These are phyloP conservation scores for Parnassius glacialis DNA, from an alignment of 2,888 invertebrate species.

Conservation along the genomic window DNA sequence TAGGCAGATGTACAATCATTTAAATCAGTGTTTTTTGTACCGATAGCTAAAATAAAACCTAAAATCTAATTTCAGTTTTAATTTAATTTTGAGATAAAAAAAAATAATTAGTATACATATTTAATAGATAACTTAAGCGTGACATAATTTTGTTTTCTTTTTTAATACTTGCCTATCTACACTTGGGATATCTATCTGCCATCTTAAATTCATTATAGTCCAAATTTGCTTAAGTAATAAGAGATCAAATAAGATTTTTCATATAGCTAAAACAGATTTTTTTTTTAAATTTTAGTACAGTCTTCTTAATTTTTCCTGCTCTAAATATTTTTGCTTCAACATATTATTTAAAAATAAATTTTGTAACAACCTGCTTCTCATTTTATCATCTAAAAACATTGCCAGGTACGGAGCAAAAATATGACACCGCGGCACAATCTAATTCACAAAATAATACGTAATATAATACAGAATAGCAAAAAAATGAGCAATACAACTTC, in stretches of 20 bases:
- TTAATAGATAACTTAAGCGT: neutral
- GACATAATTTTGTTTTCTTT: too few species aligned
- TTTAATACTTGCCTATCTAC: too few species aligned
- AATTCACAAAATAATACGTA: constrained; percentile 80
- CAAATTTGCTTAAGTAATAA: too few species aligned
- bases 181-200: too few species aligned
- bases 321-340: neutral
- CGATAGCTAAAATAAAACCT: constrained; percentile 53
- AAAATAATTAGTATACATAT: neutral
- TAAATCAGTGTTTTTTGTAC: constrained; percentile 89
- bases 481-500: constrained; percentile 70
- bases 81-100: too few species aligned
- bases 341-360: constrained; percentile 4
- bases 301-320: too few species aligned
- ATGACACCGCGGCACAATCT: constrained; percentile 75
- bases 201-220: too few species aligned
- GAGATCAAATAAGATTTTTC: too few species aligned
- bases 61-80: neutral
- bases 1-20: constrained; percentile 94
- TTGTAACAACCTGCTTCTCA: constrained; percentile 55
- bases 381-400: constrained; percentile 52
- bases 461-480: constrained; percentile 73
- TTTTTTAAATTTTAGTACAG: too few species aligned
- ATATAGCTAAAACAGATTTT: too few species aligned
- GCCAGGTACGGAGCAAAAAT: constrained; percentile 63